Evolutionary conservation across 2,797 vertebrate genomes (phyloP), one percentile per base, ranked within the genome.

Genomic region (Gallirallus australis): DNA sequence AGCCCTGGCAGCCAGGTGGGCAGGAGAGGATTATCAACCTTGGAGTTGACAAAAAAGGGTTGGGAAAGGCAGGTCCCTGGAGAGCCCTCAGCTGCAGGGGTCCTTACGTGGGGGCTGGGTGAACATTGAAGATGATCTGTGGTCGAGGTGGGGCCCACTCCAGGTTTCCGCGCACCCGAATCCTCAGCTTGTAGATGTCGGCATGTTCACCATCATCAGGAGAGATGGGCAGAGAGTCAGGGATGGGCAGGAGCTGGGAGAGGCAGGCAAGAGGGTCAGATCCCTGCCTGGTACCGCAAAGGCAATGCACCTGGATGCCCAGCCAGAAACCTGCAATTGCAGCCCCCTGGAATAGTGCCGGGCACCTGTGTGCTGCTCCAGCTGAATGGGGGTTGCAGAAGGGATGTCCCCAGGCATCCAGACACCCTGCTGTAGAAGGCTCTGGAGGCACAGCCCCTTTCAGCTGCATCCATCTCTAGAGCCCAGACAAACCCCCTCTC

Each of bases 51-150:
- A 33, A 35, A 33, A 66, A 87, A 70, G 28, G 24, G 35, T 17
- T 79, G 57, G 71, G 33, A 86, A 84, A 24, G 33, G 31, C 52
- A 90, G 59, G 33, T 73, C 11, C 28, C 31, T 8, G 0, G 28
- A 50, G 61, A 87, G 45, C 16, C 71, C 37, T 48, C 1, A 3
- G 39, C 6, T 1, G 1, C 1, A 0, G 0, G 0, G n/a, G 47
- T 88, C 93, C 98, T 98, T 97, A 99, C 99, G 99, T 99, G n/a
- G 99, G 99, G 20, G 99, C 98, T 31, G 99, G 97, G 89, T 99
- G 99, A 92, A 99, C 97, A 48, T 99, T 99, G 95, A 99, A 99
- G 97, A 99, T 99, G 87, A 99, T 99, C 97, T 99, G 99, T 0
- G 99, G 99, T 63, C 99, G 98, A 0, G 99, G 99, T 0, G 99